Evolutionary conservation across 2,888 invertebrate genomes (phyloP).

Genomic region (Monopis laevigella): DNA sequence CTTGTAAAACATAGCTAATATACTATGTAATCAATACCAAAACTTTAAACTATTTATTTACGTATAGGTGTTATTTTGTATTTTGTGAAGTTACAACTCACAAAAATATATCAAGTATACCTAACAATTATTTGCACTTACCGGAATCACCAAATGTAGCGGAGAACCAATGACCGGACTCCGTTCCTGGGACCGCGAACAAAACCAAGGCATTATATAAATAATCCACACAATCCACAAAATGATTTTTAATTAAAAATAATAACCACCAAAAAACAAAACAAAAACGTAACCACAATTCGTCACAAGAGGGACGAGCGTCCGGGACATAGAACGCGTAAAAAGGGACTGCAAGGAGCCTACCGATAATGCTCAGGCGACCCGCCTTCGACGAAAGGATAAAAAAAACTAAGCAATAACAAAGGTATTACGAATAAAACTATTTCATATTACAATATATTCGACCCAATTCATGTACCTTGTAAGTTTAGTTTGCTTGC

Average conservation of each 20-base stretch:
- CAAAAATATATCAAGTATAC: too few species aligned
- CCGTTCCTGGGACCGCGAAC: conserved; percentile 55
- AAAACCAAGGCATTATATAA: conserved; percentile 26
- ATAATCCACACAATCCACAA: neutral
- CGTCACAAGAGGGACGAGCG: neutral
- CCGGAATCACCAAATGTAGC: conserved; percentile 41
- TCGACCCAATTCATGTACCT: too few species aligned
- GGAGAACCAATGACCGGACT: conserved; percentile 41
- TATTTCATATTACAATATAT: too few species aligned
- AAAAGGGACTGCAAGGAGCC: neutral
- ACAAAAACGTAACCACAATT: neutral
- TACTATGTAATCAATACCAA: too few species aligned
- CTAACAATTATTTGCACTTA: too few species aligned
- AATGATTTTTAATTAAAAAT: neutral
- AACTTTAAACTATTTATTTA: too few species aligned
- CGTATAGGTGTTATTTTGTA: too few species aligned
- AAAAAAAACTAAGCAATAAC: too few species aligned
- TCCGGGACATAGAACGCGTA: neutral
- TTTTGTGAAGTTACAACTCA: neutral
- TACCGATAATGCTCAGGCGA: neutral
- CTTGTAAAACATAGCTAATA: too few species aligned
- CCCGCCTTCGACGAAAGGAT: too few species aligned
- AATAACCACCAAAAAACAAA: neutral
- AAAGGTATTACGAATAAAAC: too few species aligned
- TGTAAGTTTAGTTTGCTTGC: too few species aligned